phyloP scores from a whole-genome alignment of 1,140 invertebrate species.

The Ericerus pela region DNA sequence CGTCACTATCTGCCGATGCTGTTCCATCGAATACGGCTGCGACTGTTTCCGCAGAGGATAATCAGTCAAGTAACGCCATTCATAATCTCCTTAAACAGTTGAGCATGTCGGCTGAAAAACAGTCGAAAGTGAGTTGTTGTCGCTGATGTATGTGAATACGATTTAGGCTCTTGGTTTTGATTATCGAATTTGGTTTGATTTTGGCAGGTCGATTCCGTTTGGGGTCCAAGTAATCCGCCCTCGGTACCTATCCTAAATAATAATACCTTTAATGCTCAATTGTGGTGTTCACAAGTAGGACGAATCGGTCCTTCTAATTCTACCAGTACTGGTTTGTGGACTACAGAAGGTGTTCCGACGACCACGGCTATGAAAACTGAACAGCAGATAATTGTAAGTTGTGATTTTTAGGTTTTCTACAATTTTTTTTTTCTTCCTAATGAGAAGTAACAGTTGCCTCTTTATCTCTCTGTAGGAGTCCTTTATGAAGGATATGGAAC shows the following conservation, averaged over 20 bases:
- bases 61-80: constrained; percentile 34
- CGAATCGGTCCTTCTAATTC: not conserved
- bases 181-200: not conserved
- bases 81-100: constrained; percentile 37
- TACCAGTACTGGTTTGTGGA: not conserved
- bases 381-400: constrained; percentile 35
- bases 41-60: constrained; percentile 7
- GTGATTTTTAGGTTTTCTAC: not conserved
- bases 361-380: constrained; percentile 37
- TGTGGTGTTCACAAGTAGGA: constrained; percentile 28
- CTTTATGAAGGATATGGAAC: constrained; percentile 29
- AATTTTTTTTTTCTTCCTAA: not conserved
- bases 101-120: constrained; percentile 22
- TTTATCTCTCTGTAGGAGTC: constrained; percentile 31
- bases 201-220: constrained; percentile 29
- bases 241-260: not conserved
- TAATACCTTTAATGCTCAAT: not conserved
- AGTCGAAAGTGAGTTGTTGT: constrained; percentile 23
- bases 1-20: not conserved
- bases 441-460: not conserved
- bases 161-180: not conserved
- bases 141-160: not conserved
- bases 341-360: constrained; percentile 24
- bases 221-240: constrained; percentile 30
- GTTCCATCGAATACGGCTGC: not conserved